These are phyloP conservation scores for Ceratosolen solmsi DNA, from an alignment of 1,140 invertebrate species.

Conservation along the genomic window DNA sequence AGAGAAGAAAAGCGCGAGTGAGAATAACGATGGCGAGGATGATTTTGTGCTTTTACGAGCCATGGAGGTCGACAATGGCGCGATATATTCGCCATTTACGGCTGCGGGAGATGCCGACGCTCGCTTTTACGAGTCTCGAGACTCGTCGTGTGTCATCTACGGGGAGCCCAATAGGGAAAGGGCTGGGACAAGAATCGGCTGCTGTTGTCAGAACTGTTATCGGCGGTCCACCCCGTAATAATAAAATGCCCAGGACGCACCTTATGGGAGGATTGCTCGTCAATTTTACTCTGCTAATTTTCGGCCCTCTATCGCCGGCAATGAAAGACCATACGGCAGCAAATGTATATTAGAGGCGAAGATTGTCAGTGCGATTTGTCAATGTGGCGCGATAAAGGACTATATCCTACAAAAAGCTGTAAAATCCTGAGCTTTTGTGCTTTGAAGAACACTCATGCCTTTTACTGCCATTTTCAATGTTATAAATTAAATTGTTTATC, in stretches of 20 bases:
- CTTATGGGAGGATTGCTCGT: slow-evolving; percentile 12
- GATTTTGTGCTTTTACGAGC: slow-evolving; percentile 42
- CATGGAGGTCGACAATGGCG: slow-evolving; percentile 36
- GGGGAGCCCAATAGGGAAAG: background rate
- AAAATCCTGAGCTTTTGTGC: background rate
- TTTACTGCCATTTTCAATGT: slow-evolving; percentile 7
- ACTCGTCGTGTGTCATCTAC: background rate
- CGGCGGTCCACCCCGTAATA: slow-evolving; percentile 4
- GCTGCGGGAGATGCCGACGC: slow-evolving; percentile 5
- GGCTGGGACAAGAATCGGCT: background rate
- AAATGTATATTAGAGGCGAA: background rate
- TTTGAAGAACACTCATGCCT: background rate
- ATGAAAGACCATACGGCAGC: slow-evolving; percentile 16
- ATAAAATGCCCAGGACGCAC: slow-evolving; percentile 21
- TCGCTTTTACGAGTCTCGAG: slow-evolving; percentile 37
- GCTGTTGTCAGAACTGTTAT: slow-evolving; percentile 15
- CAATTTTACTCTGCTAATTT: slow-evolving; percentile 47
- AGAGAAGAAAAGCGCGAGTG: background rate
- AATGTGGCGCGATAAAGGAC: slow-evolving; percentile 23
- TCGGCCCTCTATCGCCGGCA: slow-evolving; percentile 11
- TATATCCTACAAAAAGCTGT: background rate
- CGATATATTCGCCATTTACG: slow-evolving; percentile 46
- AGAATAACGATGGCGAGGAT: slow-evolving; percentile 29
- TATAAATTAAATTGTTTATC: slow-evolving; percentile 9
- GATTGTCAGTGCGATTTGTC: slow-evolving; percentile 36